Conservation (phyloP, 2,797 vertebrate species). For the Petrocephalus sullivani region DNA sequence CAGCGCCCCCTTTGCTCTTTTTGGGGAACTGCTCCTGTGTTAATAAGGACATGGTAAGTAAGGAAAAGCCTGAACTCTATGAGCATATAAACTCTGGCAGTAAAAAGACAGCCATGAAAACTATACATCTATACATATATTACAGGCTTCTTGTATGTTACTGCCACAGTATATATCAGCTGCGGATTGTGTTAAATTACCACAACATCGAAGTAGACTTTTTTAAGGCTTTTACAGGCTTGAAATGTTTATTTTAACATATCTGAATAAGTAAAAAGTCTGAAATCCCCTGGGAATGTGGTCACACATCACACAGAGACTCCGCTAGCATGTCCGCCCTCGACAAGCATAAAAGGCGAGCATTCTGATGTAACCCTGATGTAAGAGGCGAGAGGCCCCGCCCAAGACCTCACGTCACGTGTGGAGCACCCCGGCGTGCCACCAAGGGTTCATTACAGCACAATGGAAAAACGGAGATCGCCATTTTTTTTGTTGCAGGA, state of each 20-base stretch:
- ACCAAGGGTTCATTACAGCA: neutral
- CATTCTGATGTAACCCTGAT: neutral
- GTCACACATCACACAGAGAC: neutral
- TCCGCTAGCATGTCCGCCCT: neutral
- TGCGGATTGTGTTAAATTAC: neutral
- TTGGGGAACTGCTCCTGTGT: too few species aligned
- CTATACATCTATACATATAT: neutral
- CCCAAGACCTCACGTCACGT: neutral
- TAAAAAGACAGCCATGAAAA: neutral
- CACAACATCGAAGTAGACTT: neutral
- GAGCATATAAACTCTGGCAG: neutral
- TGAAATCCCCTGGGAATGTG: neutral
- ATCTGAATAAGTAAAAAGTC: neutral
- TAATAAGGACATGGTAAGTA: too few species aligned
- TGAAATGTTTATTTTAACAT: neutral
- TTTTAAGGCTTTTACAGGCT: neutral
- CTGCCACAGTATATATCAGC: neutral
- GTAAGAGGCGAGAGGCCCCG: neutral
- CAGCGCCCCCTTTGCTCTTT: too few species aligned
- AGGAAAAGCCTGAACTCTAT: too few species aligned
- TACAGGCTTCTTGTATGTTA: neutral
- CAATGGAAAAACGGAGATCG: neutral
- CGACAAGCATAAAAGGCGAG: neutral
- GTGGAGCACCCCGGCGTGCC: neutral
- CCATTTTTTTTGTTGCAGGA: slow-evolving; percentile 25